Base-by-base conservation (phyloP, 1,140 invertebrate species). In the Drosophila sp. region DNA sequence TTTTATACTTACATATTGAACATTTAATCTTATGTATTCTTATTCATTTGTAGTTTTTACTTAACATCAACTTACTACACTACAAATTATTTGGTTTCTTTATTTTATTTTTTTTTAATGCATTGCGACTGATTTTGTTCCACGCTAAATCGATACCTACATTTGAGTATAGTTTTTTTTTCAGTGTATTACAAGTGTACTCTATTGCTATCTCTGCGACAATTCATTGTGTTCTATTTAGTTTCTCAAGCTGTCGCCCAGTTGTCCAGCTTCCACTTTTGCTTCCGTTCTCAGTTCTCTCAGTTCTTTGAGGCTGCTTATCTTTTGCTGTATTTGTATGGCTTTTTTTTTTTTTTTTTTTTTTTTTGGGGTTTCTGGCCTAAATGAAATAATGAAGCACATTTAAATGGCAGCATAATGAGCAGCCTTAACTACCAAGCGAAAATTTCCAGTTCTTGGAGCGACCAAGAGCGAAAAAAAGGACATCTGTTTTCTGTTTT, bases 241-340 rank as follows among this genome's bases (percentile, higher is more conserved):
- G 82, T 82, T 87, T 82, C 75, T 76, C 78, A 86, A 78, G 82
- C 82, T 86, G 81, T 86, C 75, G 78, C 46, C 46, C 46, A 50
- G 46, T 50, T 50, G 46, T 50, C 78, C 84, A 46, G 54, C 34
- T 27, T 40, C 13, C 7, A 13, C 27, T 14, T 14, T 32, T 14
- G 27, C 6, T 36, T 3, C 2, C 21, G 13, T 11, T 6, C 46
- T n/a, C 11, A 8, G 14, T n/a, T 18, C 48, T 56, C 21, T 41
- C 53, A 56, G 56, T 80, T 11, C 43, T 50, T 50, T 50, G 51
- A 36, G 32, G 14, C 65, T 84, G 74, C 79, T 86, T 87, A 89
- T 87, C 75, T 79, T 64, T 78, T 51, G 75, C 79, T 87, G 81
- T 86, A 87, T 86, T 86, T 76, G 75, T 78, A 56, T 72, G 71